These are phyloP conservation scores for Pelodiscus sinensis DNA, from an alignment of 2,113 vertebrate species.

Conservation along the genomic window DNA sequence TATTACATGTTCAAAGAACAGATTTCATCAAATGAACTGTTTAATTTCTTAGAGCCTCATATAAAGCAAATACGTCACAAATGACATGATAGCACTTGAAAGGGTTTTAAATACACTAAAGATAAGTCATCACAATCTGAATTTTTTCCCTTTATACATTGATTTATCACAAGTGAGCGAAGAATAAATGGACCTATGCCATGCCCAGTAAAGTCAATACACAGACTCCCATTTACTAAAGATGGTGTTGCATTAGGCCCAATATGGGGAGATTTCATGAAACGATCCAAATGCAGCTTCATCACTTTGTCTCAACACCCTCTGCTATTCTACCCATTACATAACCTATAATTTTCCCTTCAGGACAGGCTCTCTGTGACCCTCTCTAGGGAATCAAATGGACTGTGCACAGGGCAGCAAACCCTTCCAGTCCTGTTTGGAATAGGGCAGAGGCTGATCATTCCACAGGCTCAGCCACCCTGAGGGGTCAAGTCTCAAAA, in stretches of 20 bases:
- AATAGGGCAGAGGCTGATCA: neutral
- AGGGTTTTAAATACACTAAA: conserved; percentile 51
- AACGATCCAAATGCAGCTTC: neutral
- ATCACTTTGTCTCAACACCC: neutral
- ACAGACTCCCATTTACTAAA: neutral
- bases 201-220: neutral
- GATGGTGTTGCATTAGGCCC: neutral
- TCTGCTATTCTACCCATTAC: neutral
- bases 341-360: neutral
- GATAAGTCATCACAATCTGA: conserved; percentile 18
- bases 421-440: neutral
- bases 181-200: neutral
- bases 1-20: conserved; percentile 44
- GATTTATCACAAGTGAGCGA: neutral
- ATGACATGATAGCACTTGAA: conserved; percentile 25
- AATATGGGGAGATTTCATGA: neutral
- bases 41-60: conserved; percentile 46
- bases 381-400: neutral
- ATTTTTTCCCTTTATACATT: neutral
- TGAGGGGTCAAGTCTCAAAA: neutral
- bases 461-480: neutral
- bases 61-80: conserved; percentile 16
- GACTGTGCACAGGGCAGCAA: neutral
- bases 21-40: conserved; percentile 59
- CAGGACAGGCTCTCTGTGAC: neutral